These are phyloP conservation scores for Caenorhabditis tropicalis DNA, from an alignment of 1,140 invertebrate genomes.

Conservation along the genomic window DNA sequence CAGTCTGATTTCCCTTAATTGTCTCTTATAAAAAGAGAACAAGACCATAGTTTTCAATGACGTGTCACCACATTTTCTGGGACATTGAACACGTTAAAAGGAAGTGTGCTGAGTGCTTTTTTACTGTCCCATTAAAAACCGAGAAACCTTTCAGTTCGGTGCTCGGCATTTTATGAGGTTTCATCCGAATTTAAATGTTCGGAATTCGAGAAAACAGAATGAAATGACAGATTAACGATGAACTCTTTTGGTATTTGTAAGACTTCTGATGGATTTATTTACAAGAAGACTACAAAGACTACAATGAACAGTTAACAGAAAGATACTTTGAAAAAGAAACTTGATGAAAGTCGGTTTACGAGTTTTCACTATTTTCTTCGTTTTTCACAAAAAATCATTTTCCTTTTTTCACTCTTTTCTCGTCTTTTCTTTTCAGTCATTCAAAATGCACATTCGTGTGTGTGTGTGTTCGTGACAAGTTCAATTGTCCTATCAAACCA, in stretches of 20 bases:
- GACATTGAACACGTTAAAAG: conserved; percentile 3
- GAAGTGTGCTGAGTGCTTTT: conserved; percentile 9
- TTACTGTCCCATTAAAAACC: not conserved
- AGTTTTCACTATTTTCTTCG: not conserved
- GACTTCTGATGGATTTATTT: not conserved
- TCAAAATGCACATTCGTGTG: not conserved
- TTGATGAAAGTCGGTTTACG: too few relatives aligned
- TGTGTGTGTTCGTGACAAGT: not conserved
- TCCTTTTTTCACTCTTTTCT: not conserved
- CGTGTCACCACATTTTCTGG: conserved; percentile 11
- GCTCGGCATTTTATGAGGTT: not conserved
- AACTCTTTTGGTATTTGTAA: too few relatives aligned
- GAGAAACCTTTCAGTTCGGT: conserved; percentile 3
- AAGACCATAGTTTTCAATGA: not conserved
- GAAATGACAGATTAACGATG: not conserved
- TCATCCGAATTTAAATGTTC: conserved; percentile 7
- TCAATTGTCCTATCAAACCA: not conserved
- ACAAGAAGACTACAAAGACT: too few relatives aligned
- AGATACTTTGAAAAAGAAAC: too few relatives aligned
- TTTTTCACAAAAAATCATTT: too few relatives aligned
- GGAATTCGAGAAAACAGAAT: not conserved
- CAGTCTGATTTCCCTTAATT: not conserved
- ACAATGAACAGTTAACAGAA: too few relatives aligned
- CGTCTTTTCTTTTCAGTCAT: not conserved
- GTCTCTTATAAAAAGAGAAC: not conserved